Percentiles rank a stretch among this genome's conserved stretches.
Conservation (phyloP, 2,113 vertebrate genomes). For the Sterna hirundo region DNA sequence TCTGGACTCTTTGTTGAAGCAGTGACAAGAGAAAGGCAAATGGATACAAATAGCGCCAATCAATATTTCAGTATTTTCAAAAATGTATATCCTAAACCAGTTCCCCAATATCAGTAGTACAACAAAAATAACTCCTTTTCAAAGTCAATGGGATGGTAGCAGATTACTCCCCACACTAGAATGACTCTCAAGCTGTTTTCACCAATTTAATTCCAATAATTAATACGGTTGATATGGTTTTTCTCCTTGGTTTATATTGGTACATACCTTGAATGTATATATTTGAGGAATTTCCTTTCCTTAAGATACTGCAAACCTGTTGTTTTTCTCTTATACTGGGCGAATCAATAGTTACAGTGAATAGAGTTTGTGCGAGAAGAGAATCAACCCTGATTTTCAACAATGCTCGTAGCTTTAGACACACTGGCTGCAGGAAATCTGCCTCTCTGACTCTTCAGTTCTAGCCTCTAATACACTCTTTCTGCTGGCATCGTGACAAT, state of each 20-base stretch:
- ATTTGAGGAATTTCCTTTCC: background rate
- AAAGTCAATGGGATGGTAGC: background rate
- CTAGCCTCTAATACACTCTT: background rate
- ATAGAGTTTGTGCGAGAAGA: background rate
- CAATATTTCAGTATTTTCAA: background rate
- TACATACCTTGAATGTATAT: background rate
- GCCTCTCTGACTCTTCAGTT: background rate
- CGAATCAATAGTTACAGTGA: background rate
- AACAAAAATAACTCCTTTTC: background rate
- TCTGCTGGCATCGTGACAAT: background rate
- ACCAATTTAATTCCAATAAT: background rate
- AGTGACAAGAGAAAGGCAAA: background rate
- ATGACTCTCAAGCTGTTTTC: background rate
- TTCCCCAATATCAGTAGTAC: background rate
- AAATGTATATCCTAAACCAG: background rate
- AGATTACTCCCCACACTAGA: background rate
- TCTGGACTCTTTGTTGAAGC: background rate
- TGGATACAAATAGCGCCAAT: background rate
- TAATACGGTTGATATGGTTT: background rate
- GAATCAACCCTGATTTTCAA: constrained; percentile 2
- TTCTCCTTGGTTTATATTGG: background rate
- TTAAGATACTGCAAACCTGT: background rate
- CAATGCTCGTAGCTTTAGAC: background rate
- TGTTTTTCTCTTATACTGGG: background rate
- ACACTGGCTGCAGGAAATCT: background rate